Conservation (phyloP, 2,888 invertebrate genomes). For the Aphodius sticticus region DNA sequence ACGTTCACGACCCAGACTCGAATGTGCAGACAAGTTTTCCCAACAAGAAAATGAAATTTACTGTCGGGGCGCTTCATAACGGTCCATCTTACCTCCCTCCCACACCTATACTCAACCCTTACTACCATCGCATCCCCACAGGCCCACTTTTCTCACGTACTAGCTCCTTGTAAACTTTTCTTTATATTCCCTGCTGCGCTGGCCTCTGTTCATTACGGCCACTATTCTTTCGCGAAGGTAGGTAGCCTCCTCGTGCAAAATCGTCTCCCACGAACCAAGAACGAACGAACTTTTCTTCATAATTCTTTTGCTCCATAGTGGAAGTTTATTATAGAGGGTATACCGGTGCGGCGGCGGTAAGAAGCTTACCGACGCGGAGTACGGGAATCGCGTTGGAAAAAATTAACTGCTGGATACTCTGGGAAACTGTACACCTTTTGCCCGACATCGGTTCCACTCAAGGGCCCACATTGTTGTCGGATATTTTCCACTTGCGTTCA, state of each 20-base stretch:
- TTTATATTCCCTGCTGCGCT: neutral
- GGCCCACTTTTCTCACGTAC: slow-evolving; percentile 4
- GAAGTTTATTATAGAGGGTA: neutral
- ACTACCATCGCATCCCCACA: neutral
- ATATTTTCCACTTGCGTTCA: slow-evolving; percentile 4
- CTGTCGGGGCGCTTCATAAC: neutral
- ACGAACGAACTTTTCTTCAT: neutral
- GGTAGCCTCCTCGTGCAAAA: neutral
- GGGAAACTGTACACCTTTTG: neutral
- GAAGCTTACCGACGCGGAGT: neutral
- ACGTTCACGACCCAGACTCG: neutral
- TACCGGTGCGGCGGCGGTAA: neutral
- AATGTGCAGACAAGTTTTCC: neutral
- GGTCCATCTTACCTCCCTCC: neutral
- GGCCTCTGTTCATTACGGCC: neutral
- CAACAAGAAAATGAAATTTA: neutral
- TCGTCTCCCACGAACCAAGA: neutral
- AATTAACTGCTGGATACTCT: slow-evolving; percentile 4
- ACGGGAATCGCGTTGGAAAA: neutral
- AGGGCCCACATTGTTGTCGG: neutral
- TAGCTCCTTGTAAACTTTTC: slow-evolving; percentile 4
- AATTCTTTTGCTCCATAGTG: neutral
- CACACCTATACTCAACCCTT: neutral
- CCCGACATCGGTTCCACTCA: neutral
- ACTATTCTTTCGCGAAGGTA: neutral